Conservation (phyloP, 2,888 invertebrate genomes). For the Zygaena filipendulae region DNA sequence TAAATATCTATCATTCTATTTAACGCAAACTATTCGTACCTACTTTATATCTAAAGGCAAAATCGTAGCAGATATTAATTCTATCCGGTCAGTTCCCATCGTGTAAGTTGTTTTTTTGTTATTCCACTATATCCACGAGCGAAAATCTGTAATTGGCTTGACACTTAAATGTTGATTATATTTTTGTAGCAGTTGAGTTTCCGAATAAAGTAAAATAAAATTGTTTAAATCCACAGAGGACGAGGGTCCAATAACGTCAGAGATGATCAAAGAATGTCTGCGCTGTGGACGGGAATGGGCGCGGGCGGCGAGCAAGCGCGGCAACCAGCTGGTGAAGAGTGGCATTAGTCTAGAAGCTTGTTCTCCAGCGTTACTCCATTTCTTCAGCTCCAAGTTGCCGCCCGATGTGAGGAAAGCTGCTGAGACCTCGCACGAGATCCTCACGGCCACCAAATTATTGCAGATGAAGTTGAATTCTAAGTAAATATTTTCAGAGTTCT, state of each 20-base stretch:
- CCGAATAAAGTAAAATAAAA: no score
- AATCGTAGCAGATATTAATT: no score
- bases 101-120: no score
- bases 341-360: slow-evolving; percentile 39
- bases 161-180: no score
- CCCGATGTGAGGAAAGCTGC: slow-evolving; percentile 38
- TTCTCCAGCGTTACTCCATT: slow-evolving; percentile 42
- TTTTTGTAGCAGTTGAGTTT: no score
- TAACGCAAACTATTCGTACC: no score
- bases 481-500: slow-evolving; percentile 22
- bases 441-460: slow-evolving; percentile 49
- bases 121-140: no score
- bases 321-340: slow-evolving; percentile 38
- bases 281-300: slow-evolving; percentile 44
- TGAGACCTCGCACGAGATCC: slow-evolving; percentile 43
- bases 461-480: slow-evolving; percentile 45
- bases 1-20: no score
- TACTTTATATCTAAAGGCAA: no score
- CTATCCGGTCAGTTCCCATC: no score
- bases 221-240: no score
- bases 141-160: no score
- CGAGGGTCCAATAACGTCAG: slow-evolving; percentile 60
- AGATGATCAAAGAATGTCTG: slow-evolving; percentile 61
- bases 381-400: slow-evolving; percentile 39
- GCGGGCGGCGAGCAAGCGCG: slow-evolving; percentile 34